Base-by-base conservation (phyloP, 2,797 vertebrate species). In the Xenopus petersii region DNA sequence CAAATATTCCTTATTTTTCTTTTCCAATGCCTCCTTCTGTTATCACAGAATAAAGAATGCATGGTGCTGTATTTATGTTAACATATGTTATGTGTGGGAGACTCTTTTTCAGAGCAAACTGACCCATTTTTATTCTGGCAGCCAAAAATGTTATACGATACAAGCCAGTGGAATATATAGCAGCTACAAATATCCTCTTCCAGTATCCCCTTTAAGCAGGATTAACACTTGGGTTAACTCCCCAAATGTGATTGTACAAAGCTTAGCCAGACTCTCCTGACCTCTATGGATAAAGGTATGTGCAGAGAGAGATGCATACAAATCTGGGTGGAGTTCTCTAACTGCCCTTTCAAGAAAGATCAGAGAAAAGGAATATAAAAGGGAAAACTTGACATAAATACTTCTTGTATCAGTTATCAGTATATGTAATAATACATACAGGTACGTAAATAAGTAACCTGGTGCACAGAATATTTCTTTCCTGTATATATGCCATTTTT, bases 111-210 rank as follows among this genome's bases (percentile, higher is more conserved):
- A 72, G 64, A 48, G 47, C 48, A 64, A 55, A 69, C 48, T 69
- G 60, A 69, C 70, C 75, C 56, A 73, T 49, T 64, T 68, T 46
- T 30, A n/a, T 15, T n/a, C 51, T 64, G 64, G 36, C 65, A 64
- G 71, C 75, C 65, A 78, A n/a, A 72, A 64, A 9, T 51, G 75
- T 69, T 78, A 78, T 60, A 68, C 55, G 70, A 78, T 78, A 64
- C 66, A 16, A 17, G 24, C 30, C 58, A 64, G 21, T 68, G 58
- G 67, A 77, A 62, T 42, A 16, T 58, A 64, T 51, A 51, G 26
- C 30, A 58, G 36, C 70, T 60, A 48, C 24, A 47, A 64, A 30
- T 69, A 48, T 77, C 64, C 17, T 30, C 4, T 49, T 69, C 51
- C 30, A 8, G 54, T 78, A 65, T 63, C 16, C 51, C 56, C 59